Evolutionary conservation across 2,797 vertebrate species (phyloP).

Genomic region (Danio aesculapii): DNA sequence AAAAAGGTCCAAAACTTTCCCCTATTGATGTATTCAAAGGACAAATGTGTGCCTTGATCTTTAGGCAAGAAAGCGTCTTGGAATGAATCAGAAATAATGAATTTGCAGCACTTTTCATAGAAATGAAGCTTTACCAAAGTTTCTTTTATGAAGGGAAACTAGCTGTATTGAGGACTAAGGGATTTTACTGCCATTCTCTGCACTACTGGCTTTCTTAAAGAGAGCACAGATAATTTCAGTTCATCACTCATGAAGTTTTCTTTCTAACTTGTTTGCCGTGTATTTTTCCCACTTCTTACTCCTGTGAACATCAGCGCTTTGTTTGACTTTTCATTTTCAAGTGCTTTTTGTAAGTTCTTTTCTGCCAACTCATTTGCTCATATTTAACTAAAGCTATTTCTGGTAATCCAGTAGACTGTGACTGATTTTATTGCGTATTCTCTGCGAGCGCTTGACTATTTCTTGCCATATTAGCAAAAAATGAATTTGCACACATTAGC

Average conservation of each 20-base stretch:
- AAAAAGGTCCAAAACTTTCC: neutral
- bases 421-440: conserved; percentile 46
- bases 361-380: conserved; percentile 8
- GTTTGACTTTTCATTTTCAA: conserved; percentile 14
- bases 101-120: neutral
- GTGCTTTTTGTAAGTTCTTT: neutral
- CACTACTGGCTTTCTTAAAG: conserved; percentile 4
- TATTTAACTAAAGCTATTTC: conserved; percentile 35
- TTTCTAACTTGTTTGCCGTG: neutral
- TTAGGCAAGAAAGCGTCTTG: conserved; percentile 10
- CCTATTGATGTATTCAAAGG: conserved; percentile 2
- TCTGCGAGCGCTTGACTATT: conserved; percentile 34
- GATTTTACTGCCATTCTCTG: conserved; percentile 17
- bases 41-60: conserved; percentile 31
- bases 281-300: neutral
- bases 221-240: neutral
- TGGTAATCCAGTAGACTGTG: conserved; percentile 41
- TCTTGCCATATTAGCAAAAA: conserved; percentile 45
- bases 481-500: conserved; percentile 60
- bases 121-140: conserved; percentile 4
- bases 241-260: neutral
- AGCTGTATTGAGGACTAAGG: neutral
- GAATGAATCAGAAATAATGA: conserved; percentile 6
- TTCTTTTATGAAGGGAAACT: conserved; percentile 12
- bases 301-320: neutral